Evolutionary conservation across 2,888 invertebrate genomes (phyloP).

Genomic region (Ochlodes sylvanus): DNA sequence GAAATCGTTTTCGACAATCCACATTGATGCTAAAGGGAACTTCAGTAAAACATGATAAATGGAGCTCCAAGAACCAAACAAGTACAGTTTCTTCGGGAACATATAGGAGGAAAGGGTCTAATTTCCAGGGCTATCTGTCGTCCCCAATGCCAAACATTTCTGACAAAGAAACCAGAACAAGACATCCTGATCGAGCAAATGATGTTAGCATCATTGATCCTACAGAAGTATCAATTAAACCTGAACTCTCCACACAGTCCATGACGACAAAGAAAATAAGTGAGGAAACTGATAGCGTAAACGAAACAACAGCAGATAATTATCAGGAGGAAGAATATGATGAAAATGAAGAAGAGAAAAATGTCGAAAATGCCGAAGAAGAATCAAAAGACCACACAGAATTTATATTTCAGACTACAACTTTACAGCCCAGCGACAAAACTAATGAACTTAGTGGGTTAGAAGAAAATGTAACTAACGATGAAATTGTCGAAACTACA

Average conservation of each 20-base stretch:
- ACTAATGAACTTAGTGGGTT: conserved; percentile 51
- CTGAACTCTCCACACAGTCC: conserved; percentile 46
- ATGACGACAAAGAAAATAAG: conserved; percentile 40
- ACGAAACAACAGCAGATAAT: conserved; percentile 20
- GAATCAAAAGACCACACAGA: conserved; percentile 63
- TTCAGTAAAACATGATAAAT: conserved; percentile 78
- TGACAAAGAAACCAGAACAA: conserved; percentile 52
- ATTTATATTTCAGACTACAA: conserved; percentile 60
- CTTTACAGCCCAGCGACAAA: conserved; percentile 50
- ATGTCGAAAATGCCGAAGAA: conserved; percentile 41
- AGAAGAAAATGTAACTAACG: conserved; percentile 50
- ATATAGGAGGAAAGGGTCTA: conserved; percentile 72
- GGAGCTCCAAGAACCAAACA: conserved; percentile 58
- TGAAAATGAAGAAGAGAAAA: conserved; percentile 44
- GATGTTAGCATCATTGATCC: conserved; percentile 44
- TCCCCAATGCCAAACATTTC: conserved; percentile 57
- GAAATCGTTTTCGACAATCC: conserved; percentile 74
- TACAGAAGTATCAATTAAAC: conserved; percentile 41
- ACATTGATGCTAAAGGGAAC: conserved; percentile 75
- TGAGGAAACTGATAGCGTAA: conserved; percentile 25
- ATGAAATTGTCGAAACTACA: conserved; percentile 52
- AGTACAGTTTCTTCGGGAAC: conserved; percentile 48
- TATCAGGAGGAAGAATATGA: conserved; percentile 45
- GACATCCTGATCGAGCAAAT: conserved; percentile 54
- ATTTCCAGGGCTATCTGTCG: conserved; percentile 69